A percentile compares a stretch with the other conserved stretches of the same genome.
phyloP scores from a whole-genome alignment of 53 echinoderm and acorn worm genomes.

The Mesocentrotus franciscanus region DNA sequence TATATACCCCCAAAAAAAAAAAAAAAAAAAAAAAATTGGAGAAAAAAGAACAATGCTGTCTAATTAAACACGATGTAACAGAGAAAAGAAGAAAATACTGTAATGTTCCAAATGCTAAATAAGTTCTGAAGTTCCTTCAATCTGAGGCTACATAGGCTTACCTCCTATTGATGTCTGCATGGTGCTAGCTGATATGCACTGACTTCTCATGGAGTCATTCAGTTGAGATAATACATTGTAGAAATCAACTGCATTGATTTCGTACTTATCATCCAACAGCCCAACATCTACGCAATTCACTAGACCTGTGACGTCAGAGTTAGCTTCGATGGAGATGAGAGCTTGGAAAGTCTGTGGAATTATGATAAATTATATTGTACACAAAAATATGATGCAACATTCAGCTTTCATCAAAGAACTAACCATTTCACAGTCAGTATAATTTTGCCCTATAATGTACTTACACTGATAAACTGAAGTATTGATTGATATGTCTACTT shows the following conservation, averaged over 20 bases:
- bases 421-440: too few relatives aligned
- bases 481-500: too few relatives aligned
- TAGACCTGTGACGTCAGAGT: slow-evolving; percentile 66
- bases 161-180: slow-evolving; percentile 67
- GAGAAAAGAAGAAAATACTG: too few relatives aligned
- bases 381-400: neutral
- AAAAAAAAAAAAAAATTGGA: too few relatives aligned
- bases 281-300: slow-evolving; percentile 76
- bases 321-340: slow-evolving; percentile 16
- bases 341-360: slow-evolving; percentile 41
- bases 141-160: neutral
- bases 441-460: too few relatives aligned
- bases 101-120: too few relatives aligned
- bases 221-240: slow-evolving; percentile 53
- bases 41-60: too few relatives aligned
- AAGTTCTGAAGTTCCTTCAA: too few relatives aligned
- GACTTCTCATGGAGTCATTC: slow-evolving; percentile 59
- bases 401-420: neutral
- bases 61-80: too few relatives aligned
- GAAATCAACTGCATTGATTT: neutral
- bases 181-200: slow-evolving; percentile 63
- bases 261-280: slow-evolving; percentile 35
- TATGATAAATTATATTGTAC: neutral
- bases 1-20: too few relatives aligned
- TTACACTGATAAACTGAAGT: too few relatives aligned